Base-by-base conservation (phyloP, 2,888 invertebrate genomes). In the Parnassius mnemosyne region DNA sequence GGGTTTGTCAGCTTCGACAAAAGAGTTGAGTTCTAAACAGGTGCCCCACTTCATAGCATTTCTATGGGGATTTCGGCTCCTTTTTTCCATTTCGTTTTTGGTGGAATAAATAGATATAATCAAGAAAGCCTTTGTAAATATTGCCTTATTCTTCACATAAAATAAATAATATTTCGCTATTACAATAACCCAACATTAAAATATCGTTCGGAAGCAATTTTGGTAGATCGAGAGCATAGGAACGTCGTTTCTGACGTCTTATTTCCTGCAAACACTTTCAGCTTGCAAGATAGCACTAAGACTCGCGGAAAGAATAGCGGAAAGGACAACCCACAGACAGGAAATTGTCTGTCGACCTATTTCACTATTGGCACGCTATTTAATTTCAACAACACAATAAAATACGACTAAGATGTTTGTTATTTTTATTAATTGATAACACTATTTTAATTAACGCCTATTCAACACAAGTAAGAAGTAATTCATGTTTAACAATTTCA, bases 281-380 rank as follows among this genome's bases (percentile, higher is more conserved):
- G 81, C 83, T 83, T 84, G 83, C 83, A 84, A 83, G 83, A 70
- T 73, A 72, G 70, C 72, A 75, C 76, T 74, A 75, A 78, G 77
- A 76, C 86, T 81, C 81, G 71, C 78, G 83, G 84, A 81, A 83
- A 84, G 83, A 84, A 84, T 81, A 83, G 81, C 81, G 85, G 85
- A 82, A 85, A 82, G 74, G 72, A 71, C 75, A 72, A 70, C 70
- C 77, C 78, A 71, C 76, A 69, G 74, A 72, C 83, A 84, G 89
- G 90, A 89, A 89, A 90, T 90, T 89, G 84, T 89, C 81, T 80
- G 87, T 87, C 88, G 84, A 84, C 87, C 86, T 83, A 79, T 79
- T 79, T 86, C 85, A 86, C 77, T 73, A 70, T 71, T 64, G 65
- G 63, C 61, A 60, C 57, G 54, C 64, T 42, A 67, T 68, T 66